Conservation (phyloP, 2,888 invertebrate genomes). For the Colostygia pectinataria region DNA sequence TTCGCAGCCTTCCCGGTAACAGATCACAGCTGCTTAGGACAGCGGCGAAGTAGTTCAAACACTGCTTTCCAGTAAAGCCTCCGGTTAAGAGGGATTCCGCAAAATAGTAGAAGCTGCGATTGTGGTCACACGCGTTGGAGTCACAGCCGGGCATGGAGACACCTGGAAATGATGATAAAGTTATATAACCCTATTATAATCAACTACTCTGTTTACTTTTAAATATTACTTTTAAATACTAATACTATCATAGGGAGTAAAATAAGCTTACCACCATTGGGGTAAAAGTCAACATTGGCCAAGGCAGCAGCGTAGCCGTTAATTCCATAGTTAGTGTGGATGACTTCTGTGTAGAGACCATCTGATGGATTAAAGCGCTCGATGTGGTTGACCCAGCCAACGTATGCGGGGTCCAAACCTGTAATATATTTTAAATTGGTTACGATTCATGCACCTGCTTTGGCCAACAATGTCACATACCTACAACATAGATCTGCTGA, state of each 20-base stretch:
- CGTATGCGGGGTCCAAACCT: conserved; percentile 59
- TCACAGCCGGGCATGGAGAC: conserved; percentile 64
- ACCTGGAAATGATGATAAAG: no score
- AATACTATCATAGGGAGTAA: no score
- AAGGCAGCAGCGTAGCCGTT: conserved; percentile 55
- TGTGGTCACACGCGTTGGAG: conserved; percentile 58
- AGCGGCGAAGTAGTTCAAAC: conserved; percentile 57
- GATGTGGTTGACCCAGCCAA: conserved; percentile 61
- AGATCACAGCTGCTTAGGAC: conserved; percentile 46
- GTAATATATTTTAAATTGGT: no score
- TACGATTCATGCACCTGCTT: no score
- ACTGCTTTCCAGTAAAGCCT: conserved; percentile 59
- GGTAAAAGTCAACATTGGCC: conserved; percentile 63
- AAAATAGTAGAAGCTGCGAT: conserved; percentile 55
- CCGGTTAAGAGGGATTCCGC: conserved; percentile 56
- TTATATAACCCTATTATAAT: no score
- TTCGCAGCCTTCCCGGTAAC: conserved; percentile 50
- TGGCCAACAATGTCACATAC: no score
- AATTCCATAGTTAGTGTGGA: conserved; percentile 62
- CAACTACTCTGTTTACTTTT: no score
- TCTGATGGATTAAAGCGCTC: conserved; percentile 54
- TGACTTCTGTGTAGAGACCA: conserved; percentile 61
- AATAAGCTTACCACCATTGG: conserved; percentile 51
- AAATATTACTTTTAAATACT: no score
- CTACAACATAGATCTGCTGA: no score